A percentile compares a stretch with the other conserved stretches of the same genome.
phyloP scores from a whole-genome alignment of 2,113 vertebrate genomes.

The Climacteris rufus region DNA sequence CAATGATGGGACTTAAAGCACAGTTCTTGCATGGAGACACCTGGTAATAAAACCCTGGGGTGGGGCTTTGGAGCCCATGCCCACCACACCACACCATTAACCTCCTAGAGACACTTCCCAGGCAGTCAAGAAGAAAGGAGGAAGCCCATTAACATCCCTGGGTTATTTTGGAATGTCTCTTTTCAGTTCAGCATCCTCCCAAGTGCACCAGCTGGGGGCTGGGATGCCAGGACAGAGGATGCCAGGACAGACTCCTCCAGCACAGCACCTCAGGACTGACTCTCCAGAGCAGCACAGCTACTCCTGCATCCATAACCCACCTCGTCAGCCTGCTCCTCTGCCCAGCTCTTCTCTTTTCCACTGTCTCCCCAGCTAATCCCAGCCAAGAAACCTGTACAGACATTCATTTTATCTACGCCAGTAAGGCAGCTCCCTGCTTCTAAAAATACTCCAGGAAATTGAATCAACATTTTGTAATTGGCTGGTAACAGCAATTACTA shows the following conservation, averaged over 20 bases:
- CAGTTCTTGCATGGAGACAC: neutral
- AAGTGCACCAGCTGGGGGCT: neutral
- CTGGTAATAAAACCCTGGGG: neutral
- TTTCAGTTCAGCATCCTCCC: neutral
- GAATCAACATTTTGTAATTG: constrained; percentile 35
- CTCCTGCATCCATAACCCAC: neutral
- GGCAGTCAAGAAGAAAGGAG: neutral
- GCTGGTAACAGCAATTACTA: constrained; percentile 29
- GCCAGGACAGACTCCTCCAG: neutral
- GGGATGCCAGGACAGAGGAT: neutral
- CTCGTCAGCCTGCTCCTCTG: neutral
- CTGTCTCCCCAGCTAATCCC: neutral
- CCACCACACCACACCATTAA: neutral
- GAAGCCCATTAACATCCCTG: neutral
- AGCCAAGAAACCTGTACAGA: neutral
- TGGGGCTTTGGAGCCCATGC: neutral
- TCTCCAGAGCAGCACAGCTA: neutral
- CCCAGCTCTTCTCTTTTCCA: neutral
- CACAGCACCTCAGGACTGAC: neutral
- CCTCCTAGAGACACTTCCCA: neutral
- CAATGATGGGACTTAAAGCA: neutral
- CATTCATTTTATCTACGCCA: neutral
- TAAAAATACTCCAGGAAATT: constrained; percentile 39
- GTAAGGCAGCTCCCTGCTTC: neutral
- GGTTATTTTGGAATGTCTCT: neutral